Percentiles rank a stretch among this genome's conserved stretches.
Conservation (phyloP, 2,888 invertebrate genomes). For the Muschampia plurimacula region DNA sequence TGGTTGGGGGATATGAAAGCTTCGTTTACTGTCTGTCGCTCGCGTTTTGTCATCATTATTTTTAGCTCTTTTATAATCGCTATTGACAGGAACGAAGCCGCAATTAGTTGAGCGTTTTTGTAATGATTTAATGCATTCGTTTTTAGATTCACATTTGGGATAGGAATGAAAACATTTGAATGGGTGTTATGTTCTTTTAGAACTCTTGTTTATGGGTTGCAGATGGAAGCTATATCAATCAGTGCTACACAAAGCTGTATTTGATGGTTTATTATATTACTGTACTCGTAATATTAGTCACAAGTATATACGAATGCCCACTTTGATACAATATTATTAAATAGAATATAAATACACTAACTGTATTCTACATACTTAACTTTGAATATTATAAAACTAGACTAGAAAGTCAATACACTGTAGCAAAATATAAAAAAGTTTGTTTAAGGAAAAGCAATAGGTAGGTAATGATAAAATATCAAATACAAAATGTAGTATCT, state of each 20-base stretch:
- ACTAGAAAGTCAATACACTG: too few species aligned
- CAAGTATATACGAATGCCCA: background rate
- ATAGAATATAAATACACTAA: too few species aligned
- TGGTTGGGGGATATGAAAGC: conserved; percentile 79
- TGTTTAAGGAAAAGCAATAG: background rate
- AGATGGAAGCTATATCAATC: conserved; percentile 35
- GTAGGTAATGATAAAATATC: background rate
- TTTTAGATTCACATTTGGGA: conserved; percentile 45
- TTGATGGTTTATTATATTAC: conserved; percentile 13
- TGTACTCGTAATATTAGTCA: background rate
- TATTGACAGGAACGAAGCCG: conserved; percentile 71
- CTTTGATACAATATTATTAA: background rate
- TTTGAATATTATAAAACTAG: too few species aligned
- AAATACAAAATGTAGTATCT: background rate
- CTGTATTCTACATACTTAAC: too few species aligned
- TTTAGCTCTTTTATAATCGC: conserved; percentile 75
- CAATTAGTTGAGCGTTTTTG: conserved; percentile 52
- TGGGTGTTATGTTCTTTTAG: conserved; percentile 37
- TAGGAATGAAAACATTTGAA: conserved; percentile 42
- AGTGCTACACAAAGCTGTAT: conserved; percentile 25
- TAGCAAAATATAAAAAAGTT: too few species aligned
- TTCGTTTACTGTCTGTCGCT: conserved; percentile 72
- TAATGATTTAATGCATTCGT: conserved; percentile 51
- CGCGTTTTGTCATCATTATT: conserved; percentile 80
- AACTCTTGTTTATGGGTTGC: conserved; percentile 36